These are phyloP conservation scores for Arvicanthis niloticus DNA, from an alignment of 2,113 vertebrate genomes.

Conservation along the genomic window DNA sequence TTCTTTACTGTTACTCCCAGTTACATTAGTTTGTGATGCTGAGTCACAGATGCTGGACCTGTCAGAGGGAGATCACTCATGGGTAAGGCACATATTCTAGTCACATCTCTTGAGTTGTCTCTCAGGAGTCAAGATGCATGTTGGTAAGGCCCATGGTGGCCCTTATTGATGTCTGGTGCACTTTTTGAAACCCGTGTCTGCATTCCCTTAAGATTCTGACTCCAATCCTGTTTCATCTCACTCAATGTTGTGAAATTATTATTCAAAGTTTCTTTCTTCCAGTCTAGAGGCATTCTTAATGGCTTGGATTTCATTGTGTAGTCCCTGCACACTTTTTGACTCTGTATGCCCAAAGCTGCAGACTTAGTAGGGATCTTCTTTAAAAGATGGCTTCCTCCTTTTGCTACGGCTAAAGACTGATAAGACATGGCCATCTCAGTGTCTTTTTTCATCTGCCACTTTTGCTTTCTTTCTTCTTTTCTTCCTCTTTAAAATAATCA, in stretches of 20 bases:
- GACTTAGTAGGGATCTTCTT: background rate
- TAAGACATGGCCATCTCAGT: background rate
- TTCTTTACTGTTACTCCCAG: background rate
- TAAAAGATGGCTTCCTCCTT: no score
- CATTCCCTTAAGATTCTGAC: background rate
- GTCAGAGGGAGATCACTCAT: no score
- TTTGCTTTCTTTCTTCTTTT: background rate
- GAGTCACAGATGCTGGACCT: background rate
- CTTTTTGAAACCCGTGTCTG: no score
- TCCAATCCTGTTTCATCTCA: no score
- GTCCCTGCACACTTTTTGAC: background rate
- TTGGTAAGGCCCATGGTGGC: no score
- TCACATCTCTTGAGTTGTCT: background rate
- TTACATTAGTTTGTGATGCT: background rate
- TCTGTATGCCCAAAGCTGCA: background rate
- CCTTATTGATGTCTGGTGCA: background rate
- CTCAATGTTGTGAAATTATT: background rate
- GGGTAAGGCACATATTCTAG: no score
- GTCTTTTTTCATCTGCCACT: background rate
- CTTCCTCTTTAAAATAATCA: background rate
- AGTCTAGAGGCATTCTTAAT: background rate
- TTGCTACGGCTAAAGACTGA: background rate
- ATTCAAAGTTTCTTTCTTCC: background rate
- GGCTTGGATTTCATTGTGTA: no score
- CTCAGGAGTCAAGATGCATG: background rate